Evolutionary conservation across 2,888 invertebrate species (phyloP).

Genomic region (Ectemnius lituratus): DNA sequence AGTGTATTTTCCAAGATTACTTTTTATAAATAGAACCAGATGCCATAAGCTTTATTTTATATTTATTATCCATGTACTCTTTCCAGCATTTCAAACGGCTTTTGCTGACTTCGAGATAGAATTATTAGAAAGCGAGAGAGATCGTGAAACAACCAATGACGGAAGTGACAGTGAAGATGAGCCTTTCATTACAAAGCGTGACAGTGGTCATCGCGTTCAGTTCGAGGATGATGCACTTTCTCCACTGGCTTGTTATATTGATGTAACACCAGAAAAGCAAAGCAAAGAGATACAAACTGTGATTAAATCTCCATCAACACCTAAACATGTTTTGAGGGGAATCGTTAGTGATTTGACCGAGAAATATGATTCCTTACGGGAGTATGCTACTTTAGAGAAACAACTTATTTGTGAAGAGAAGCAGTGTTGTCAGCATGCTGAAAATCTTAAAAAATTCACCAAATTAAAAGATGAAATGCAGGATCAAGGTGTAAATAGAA

Average conservation of each 20-base stretch:
- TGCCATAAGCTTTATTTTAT: not conserved
- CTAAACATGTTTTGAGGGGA: constrained; percentile 65
- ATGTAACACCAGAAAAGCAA: constrained; percentile 37
- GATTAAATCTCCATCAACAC: constrained; percentile 66
- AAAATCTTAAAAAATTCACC: too few species aligned
- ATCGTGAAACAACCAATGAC: constrained; percentile 33
- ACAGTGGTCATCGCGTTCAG: constrained; percentile 27
- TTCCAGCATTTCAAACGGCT: constrained; percentile 66
- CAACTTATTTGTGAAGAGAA: constrained; percentile 70
- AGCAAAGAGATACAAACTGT: constrained; percentile 33
- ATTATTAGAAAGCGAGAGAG: constrained; percentile 69
- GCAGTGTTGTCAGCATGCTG: not conserved
- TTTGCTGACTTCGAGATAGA: constrained; percentile 75
- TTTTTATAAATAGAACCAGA: not conserved
- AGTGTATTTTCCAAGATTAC: not conserved
- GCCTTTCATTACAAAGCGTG: constrained; percentile 32
- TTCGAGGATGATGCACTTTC: constrained; percentile 40
- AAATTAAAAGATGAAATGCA: too few species aligned
- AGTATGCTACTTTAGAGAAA: constrained; percentile 82
- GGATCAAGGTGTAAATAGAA: too few species aligned
- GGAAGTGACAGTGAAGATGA: constrained; percentile 45
- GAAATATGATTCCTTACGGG: constrained; percentile 80
- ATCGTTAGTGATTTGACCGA: constrained; percentile 79
- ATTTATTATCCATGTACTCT: constrained; percentile 8
- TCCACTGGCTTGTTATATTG: constrained; percentile 52